Evolutionary conservation across 2,113 vertebrate species (phyloP).

Genomic region (Leptosomus discolor): DNA sequence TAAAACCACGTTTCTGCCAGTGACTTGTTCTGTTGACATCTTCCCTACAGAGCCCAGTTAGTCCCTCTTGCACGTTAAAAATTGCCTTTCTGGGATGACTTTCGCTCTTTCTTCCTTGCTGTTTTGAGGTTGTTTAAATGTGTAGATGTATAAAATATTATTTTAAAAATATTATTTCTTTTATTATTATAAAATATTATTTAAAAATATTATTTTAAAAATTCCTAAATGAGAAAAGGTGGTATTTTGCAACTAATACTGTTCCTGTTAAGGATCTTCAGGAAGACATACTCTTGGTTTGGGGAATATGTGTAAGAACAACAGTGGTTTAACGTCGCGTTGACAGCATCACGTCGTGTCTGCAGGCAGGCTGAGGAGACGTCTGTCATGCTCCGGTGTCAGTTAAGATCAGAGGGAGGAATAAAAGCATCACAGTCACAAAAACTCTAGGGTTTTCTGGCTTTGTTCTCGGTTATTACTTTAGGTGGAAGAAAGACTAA

Average conservation of each 20-base stretch:
- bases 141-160: neutral
- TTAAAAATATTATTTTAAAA: neutral
- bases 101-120: neutral
- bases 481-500: neutral
- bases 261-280: neutral
- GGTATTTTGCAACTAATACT: neutral
- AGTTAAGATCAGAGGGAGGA: neutral
- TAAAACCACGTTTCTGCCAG: neutral
- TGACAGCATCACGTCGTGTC: too few species aligned
- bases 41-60: neutral
- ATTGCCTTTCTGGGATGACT: neutral
- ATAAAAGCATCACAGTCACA: neutral
- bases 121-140: neutral
- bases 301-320: neutral
- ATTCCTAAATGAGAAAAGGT: neutral
- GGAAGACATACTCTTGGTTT: neutral
- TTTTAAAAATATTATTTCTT: neutral
- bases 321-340: neutral
- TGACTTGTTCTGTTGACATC: neutral
- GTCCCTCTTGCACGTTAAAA: neutral
- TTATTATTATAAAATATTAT: neutral
- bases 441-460: neutral
- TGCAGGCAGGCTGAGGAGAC: neutral
- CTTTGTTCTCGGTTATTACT: neutral
- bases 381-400: neutral